A percentile compares a stretch with the other conserved stretches of the same genome.
phyloP scores from a whole-genome alignment of 2,113 vertebrate genomes.

The Podarcis muralis region DNA sequence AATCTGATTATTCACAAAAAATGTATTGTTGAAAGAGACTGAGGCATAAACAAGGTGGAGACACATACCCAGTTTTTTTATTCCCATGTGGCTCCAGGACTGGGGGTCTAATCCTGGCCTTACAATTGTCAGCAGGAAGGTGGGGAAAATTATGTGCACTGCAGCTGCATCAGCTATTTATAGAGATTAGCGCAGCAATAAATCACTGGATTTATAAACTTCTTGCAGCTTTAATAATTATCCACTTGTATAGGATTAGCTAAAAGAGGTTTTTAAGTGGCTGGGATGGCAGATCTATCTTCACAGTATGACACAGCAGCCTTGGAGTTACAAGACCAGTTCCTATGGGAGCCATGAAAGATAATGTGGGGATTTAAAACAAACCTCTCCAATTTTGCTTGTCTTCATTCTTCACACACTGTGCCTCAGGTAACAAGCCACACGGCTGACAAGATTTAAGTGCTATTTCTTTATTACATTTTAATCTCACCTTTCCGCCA shows the following conservation, averaged over 20 bases:
- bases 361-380: slow-evolving; percentile 16
- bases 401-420: slow-evolving; percentile 11
- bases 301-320: slow-evolving; percentile 3
- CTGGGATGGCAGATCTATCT: slow-evolving; percentile 17
- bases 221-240: slow-evolving; percentile 47
- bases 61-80: background rate
- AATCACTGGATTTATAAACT: slow-evolving; percentile 36
- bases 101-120: slow-evolving; percentile 11
- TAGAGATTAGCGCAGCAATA: slow-evolving; percentile 22
- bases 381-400: slow-evolving; percentile 15
- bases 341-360: slow-evolving; percentile 17
- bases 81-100: background rate
- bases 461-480: background rate
- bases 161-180: background rate
- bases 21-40: background rate
- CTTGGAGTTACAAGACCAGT: slow-evolving; percentile 15
- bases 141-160: background rate
- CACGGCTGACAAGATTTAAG: background rate
- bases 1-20: background rate
- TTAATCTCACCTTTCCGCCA: background rate
- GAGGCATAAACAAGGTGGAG: background rate
- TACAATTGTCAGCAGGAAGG: slow-evolving; percentile 8
- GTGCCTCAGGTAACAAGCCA: slow-evolving; percentile 10
- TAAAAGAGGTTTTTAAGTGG: slow-evolving; percentile 27
- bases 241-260: slow-evolving; percentile 25